phyloP scores from a whole-genome alignment of 2,888 invertebrate species.

The Girardia tigrina region DNA sequence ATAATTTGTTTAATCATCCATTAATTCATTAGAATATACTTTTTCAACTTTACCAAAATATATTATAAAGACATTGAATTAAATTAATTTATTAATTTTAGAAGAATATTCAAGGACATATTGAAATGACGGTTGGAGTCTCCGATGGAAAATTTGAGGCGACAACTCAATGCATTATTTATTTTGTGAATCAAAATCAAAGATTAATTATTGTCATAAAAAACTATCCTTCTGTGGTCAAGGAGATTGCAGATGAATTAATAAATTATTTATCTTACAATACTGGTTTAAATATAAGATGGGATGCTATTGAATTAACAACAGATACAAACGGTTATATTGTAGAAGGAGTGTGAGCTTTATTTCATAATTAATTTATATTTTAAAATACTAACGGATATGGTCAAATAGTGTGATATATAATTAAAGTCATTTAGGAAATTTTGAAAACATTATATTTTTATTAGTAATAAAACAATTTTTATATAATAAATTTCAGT shows the following conservation, averaged over 20 bases:
- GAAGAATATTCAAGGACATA: background rate
- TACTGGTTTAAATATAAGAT: background rate
- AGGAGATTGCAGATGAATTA: background rate
- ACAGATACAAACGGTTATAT: background rate
- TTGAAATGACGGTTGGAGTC: background rate
- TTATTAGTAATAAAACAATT: too few relatives aligned
- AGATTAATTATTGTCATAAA: background rate
- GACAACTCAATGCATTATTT: background rate
- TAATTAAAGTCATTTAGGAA: too few relatives aligned
- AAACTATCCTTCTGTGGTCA: background rate
- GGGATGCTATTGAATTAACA: background rate
- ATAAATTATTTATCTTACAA: background rate
- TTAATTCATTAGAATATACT: too few relatives aligned
- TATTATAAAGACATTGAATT: too few relatives aligned
- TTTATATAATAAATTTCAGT: too few relatives aligned
- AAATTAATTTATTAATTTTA: background rate
- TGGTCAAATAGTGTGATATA: too few relatives aligned
- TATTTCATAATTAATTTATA: background rate
- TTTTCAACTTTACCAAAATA: too few relatives aligned
- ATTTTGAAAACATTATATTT: too few relatives aligned
- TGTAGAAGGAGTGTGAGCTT: background rate
- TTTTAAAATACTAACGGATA: too few relatives aligned
- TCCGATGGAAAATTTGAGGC: conserved; percentile 8
- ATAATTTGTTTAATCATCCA: too few relatives aligned
- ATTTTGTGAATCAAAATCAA: background rate